These are phyloP conservation scores for Columba janthina DNA, from an alignment of 2,113 vertebrate species.

Conservation along the genomic window DNA sequence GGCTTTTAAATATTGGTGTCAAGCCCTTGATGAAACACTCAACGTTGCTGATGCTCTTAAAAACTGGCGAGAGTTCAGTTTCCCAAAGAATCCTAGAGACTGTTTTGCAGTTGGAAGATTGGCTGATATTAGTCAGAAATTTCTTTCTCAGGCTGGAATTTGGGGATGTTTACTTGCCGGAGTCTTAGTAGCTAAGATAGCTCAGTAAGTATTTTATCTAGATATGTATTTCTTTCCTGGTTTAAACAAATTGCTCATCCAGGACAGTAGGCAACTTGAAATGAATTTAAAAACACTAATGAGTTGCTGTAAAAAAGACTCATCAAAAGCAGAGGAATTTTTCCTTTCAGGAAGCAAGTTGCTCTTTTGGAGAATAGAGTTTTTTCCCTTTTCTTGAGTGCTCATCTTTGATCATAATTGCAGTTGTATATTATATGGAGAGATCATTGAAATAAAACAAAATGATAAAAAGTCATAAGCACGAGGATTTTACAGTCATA, in stretches of 20 bases:
- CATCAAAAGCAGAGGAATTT: background rate
- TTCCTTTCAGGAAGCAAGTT: background rate
- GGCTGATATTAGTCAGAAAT: constrained; percentile 77
- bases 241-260: background rate
- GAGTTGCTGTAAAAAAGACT: background rate
- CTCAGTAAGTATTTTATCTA: constrained; percentile 83
- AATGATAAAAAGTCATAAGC: background rate
- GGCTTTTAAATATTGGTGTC: constrained; percentile 87
- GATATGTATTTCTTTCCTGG: background rate
- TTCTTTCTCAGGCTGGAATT: constrained; percentile 83
- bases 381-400: background rate
- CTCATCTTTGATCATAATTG: constrained; percentile 20
- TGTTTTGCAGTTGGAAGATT: background rate
- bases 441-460: constrained; percentile 11
- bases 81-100: background rate
- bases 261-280: background rate
- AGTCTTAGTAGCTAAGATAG: constrained; percentile 88
- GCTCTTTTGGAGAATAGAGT: background rate
- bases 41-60: constrained; percentile 76
- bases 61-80: constrained; percentile 83
- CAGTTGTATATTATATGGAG: background rate
- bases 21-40: constrained; percentile 87
- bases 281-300: background rate
- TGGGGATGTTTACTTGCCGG: constrained; percentile 95
- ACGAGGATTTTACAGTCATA: background rate